Evolutionary conservation across 2,888 invertebrate genomes (phyloP), one percentile per base, ranked within the genome.

Genomic region (Cryptocheilus praepositus): DNA sequence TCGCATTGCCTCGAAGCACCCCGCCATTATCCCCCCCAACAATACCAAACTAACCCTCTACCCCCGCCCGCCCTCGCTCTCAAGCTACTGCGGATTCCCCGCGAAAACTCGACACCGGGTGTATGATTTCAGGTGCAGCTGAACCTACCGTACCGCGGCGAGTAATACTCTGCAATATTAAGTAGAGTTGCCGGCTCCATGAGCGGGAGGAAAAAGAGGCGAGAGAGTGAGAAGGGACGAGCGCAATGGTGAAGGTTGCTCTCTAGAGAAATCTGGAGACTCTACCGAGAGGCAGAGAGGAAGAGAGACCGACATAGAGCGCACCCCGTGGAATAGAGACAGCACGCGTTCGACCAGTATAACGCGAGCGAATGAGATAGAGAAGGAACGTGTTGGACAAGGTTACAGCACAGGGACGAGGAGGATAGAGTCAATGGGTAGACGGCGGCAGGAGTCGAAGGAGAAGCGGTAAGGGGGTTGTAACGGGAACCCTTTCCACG

Each of bases 81-180:
- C 36, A 7, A 36, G 11, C 36, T 36, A 36, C 36, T 36, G 43
- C 36, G 19, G 58, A 64, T 67, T 54, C n/a, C 15, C 65, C 8
- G 21, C 18, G 51, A 65, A 64, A 72, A 66, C 46, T 49, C 64
- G 67, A 70, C 74, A 71, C 71, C 60, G 60, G 61, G 67, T 69
- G 64, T 74, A 72, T 70, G 77, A 74, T 73, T 76, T 77, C 66
- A 56, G 69, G 58, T 67, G 71, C 67, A 74, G 68, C 64, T 67
- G 51, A 3, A 19, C 16, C 49, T 3, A 51, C 55, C 28, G 54
- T 46, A 49, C 55, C 67, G 71, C 68, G 65, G 64, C 64, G 72
- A 71, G 79, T 80, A 82, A 83, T 83, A 77, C 77, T 76, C 64
- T 84, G 82, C 83, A 85, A 85, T 85, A 85, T 85, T 85, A 82